These are phyloP conservation scores for Porites lobata DNA, from an alignment of 92 coral and sea anemone species.

Conservation along the genomic window DNA sequence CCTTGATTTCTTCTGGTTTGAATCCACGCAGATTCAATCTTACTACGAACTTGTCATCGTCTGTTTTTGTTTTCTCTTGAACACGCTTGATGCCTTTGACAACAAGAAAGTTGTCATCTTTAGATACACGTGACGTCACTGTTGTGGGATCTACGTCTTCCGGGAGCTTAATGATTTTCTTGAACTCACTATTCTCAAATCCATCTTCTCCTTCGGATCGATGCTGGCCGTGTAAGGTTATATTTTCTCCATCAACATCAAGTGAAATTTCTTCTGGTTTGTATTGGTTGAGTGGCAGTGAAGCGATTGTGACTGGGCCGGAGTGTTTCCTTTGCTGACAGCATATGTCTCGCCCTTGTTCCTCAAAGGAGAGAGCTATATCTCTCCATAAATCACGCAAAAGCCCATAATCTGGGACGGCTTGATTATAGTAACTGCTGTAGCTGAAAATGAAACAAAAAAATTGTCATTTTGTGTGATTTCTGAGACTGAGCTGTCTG, in stretches of 20 bases:
- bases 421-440: slow-evolving; percentile 6
- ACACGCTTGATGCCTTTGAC: too few species aligned
- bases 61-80: too few species aligned
- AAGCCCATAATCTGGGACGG: not conserved
- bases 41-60: too few species aligned
- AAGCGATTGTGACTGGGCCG: slow-evolving; percentile 38
- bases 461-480: not conserved
- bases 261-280: slow-evolving; percentile 56
- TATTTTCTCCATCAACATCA: slow-evolving; percentile 60
- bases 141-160: slow-evolving; percentile 57
- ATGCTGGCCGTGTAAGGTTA: slow-evolving; percentile 58
- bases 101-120: slow-evolving; percentile 53
- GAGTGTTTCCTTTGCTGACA: not conserved
- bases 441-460: not conserved
- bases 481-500: too few species aligned
- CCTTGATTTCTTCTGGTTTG: too few species aligned
- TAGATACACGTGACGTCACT: slow-evolving; percentile 53
- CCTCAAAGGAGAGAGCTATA: not conserved
- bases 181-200: slow-evolving; percentile 52
- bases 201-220: slow-evolving; percentile 56
- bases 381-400: too few species aligned
- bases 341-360: not conserved
- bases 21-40: too few species aligned
- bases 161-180: slow-evolving; percentile 54
- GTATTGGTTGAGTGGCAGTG: slow-evolving; percentile 46